A percentile compares a stretch with the other conserved stretches of the same genome.
Conservation (phyloP, 2,113 vertebrate genomes). For the Scopus umbretta region DNA sequence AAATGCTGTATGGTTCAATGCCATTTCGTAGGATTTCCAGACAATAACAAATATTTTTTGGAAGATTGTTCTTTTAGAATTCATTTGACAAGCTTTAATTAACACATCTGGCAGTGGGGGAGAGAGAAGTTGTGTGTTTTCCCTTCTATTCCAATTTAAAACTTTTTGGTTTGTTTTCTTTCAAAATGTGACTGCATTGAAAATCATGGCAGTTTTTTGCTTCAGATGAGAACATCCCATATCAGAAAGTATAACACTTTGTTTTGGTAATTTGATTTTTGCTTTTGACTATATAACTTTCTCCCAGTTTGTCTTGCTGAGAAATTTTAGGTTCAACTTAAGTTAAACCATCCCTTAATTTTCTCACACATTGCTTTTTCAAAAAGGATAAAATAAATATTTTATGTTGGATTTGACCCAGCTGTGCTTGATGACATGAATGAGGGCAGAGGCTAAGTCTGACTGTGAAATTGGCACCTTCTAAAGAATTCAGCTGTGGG, state of each 20-base stretch:
- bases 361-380: not conserved
- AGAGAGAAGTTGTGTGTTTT: not conserved
- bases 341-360: not conserved
- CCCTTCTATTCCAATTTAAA: not conserved
- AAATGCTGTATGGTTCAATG: not conserved
- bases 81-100: no score
- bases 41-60: not conserved
- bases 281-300: not conserved
- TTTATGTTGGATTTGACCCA: not conserved
- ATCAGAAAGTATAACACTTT: not conserved
- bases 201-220: not conserved
- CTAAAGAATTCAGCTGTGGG: not conserved
- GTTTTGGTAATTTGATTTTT: not conserved
- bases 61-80: not conserved
- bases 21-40: not conserved
- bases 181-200: not conserved
- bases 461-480: not conserved
- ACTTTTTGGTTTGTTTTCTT: not conserved
- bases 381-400: not conserved
- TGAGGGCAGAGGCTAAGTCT: not conserved
- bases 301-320: not conserved
- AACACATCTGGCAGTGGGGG: not conserved
- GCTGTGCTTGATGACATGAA: not conserved
- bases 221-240: not conserved
- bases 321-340: not conserved